Percentiles rank a stretch among this genome's conserved stretches.
Evolutionary conservation across 2,797 vertebrate species (phyloP).

Genomic region (Hydrophis major): DNA sequence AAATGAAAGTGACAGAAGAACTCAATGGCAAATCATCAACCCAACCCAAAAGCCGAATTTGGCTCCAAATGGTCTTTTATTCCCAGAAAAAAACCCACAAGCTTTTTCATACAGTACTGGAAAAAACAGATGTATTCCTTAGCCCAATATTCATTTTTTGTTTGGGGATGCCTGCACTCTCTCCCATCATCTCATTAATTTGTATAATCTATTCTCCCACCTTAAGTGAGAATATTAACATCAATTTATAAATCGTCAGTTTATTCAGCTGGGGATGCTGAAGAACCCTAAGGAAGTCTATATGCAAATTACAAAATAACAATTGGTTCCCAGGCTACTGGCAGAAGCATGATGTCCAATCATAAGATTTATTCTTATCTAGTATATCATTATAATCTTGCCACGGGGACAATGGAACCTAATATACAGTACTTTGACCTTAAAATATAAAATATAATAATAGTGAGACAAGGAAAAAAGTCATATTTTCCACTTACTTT

Average conservation of each 20-base stretch:
- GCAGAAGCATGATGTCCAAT: background rate
- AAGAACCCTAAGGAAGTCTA: background rate
- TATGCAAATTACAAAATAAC: background rate
- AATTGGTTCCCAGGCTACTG: background rate
- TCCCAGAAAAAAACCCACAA: background rate
- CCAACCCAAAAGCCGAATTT: background rate
- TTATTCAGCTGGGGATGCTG: background rate
- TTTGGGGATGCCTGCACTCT: background rate
- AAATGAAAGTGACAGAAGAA: background rate
- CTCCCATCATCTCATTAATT: background rate
- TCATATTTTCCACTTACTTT: constrained; percentile 80
- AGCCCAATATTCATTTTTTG: background rate
- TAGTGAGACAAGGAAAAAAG: background rate
- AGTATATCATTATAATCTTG: background rate
- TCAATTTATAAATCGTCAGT: background rate
- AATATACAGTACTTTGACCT: background rate
- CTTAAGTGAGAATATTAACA: background rate
- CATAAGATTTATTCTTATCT: background rate
- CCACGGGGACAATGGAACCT: background rate
- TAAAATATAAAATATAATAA: background rate
- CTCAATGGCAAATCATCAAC: background rate
- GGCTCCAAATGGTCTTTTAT: background rate
- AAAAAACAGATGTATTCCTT: background rate
- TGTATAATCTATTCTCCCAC: background rate
- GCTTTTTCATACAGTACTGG: background rate